These are phyloP conservation scores for Epizoanthus scotinus DNA, from an alignment of 92 coral and sea anemone species.

Conservation along the genomic window DNA sequence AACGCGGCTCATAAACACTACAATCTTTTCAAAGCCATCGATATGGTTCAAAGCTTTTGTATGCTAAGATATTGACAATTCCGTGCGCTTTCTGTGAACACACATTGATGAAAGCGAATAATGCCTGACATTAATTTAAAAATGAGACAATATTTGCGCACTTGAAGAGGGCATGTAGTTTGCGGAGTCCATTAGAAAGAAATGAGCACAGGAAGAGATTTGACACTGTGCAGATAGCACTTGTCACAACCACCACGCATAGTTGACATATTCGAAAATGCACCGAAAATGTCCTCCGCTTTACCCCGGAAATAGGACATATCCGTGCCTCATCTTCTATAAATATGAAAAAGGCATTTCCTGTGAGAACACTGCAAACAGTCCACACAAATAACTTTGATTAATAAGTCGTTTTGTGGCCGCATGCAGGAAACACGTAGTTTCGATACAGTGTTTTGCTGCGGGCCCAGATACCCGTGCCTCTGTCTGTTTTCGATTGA, in stretches of 20 bases:
- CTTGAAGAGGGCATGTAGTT: slow-evolving; percentile 58
- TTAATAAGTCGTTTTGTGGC: slow-evolving; percentile 16
- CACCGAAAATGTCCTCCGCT: slow-evolving; percentile 48
- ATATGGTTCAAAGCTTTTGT: slow-evolving; percentile 54
- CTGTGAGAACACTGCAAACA: slow-evolving; percentile 60
- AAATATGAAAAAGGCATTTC: slow-evolving; percentile 70
- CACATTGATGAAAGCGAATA: slow-evolving; percentile 55
- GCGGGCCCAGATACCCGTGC: neutral
- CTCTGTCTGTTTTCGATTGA: slow-evolving; percentile 3
- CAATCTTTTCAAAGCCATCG: slow-evolving; percentile 44
- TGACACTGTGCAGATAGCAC: slow-evolving; percentile 56
- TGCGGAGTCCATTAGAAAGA: slow-evolving; percentile 56
- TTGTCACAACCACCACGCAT: slow-evolving; percentile 52
- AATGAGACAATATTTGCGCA: slow-evolving; percentile 79
- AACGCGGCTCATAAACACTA: slow-evolving; percentile 39
- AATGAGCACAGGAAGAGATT: slow-evolving; percentile 35
- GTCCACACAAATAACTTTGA: slow-evolving; percentile 34
- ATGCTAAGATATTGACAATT: slow-evolving; percentile 52
- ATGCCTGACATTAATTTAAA: slow-evolving; percentile 69
- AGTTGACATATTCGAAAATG: slow-evolving; percentile 57
- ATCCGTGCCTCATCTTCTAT: slow-evolving; percentile 61
- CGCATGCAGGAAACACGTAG: slow-evolving; percentile 11
- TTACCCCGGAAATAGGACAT: slow-evolving; percentile 65
- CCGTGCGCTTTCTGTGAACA: slow-evolving; percentile 40
- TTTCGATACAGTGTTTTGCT: neutral